phyloP scores from a whole-genome alignment of 2,888 invertebrate genomes.

The Brassicogethes aeneus region DNA sequence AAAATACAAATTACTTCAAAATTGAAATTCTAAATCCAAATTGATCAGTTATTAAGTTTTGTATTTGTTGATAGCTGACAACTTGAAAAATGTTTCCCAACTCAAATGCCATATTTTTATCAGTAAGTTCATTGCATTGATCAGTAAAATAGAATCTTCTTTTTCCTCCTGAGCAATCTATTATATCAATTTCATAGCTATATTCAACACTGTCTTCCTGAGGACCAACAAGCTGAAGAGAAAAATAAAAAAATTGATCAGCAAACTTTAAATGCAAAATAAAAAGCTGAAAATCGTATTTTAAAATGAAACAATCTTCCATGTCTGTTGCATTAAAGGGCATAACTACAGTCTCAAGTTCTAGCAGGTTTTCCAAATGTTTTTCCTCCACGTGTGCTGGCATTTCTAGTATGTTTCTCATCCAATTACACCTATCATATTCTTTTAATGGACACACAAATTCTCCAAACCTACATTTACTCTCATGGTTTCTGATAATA shows the following conservation, averaged over 20 bases:
- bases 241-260: conserved; percentile 22
- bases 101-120: conserved; percentile 12
- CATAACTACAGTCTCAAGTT: conserved; percentile 20
- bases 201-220: conserved; percentile 22
- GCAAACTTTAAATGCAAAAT: conserved; percentile 24
- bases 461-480: conserved; percentile 17
- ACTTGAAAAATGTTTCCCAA: conserved; percentile 4
- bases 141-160: conserved; percentile 19
- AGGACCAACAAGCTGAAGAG: conserved; percentile 28
- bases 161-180: conserved; percentile 21
- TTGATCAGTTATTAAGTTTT: conserved; percentile 8
- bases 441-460: conserved; percentile 22
- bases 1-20: no score
- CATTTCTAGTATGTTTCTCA: conserved; percentile 1
- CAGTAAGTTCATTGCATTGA: conserved; percentile 14
- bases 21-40: conserved; percentile 3
- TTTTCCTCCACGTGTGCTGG: conserved; percentile 48
- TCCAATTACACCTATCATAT: conserved; percentile 15
- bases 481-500: conserved; percentile 22
- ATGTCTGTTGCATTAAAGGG: conserved; percentile 19
- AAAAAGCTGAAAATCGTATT: conserved; percentile 22
- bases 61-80: conserved; percentile 8
- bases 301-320: conserved; percentile 24
- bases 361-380: conserved; percentile 29
- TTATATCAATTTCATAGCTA: conserved; percentile 30